Evolutionary conservation across 2,888 invertebrate genomes (phyloP), one percentile per base, ranked within the genome.

Genomic region (Mythimna lalbum): DNA sequence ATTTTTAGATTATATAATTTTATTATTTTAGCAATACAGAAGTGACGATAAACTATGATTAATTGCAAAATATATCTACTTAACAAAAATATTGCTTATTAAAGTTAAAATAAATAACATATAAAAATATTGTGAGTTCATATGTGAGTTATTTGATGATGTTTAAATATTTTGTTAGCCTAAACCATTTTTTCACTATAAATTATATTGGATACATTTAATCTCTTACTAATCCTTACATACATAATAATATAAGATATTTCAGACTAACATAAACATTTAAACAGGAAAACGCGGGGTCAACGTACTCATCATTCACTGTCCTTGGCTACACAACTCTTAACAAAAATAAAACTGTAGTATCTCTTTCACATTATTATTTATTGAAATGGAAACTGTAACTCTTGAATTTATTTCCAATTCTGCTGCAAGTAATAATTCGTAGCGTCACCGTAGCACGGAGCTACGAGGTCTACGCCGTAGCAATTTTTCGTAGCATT

Each of bases 381-480:
- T 50, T 9, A 21, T 12, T 10, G 36, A 39, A 74, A 55, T 12
- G 1, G 12, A 1, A 23, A 12, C 23, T 19, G 0, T n/a, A n/a
- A 49, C 23, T 31, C 17, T 49, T 49, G n/a, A 1, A 4, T 12
- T 52, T 19, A 36, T 57, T 63, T 56, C n/a, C 33, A 23, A 49
- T 69, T 63, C 62, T 12, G 6, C 19, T 56, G n/a, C 57, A 19
- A 21, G 36, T 14, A 43, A 55, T 52, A 21, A 27, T 33, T 52
- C 50, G 31, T 47, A 65, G 36, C 21, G 31, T 17, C 52, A 0
- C n/a, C 55, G 55, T 70, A 23, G 76, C 64, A 21, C 14, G 14
- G 49, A 4, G 78, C 66, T 77, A 70, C 80, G 59, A 43, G 21
- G 59, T n/a, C 78, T 80, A 76, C 78, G 80, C 14, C 80, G 78